Evolutionary conservation across 2,888 invertebrate genomes (phyloP).

Genomic region (Drosophila melanosoma): DNA sequence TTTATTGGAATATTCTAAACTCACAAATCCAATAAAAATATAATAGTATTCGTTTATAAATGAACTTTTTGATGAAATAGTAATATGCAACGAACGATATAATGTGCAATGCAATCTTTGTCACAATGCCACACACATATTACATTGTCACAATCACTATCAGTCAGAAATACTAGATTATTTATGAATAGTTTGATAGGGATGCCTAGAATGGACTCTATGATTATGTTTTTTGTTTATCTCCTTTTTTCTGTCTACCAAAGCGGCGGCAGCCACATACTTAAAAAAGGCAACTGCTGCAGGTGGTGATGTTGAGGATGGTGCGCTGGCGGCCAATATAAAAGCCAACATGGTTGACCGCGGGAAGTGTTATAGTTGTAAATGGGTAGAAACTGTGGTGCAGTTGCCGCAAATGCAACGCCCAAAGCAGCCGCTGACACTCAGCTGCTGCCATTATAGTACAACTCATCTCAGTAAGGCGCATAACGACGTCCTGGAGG

Average conservation of each 20-base stretch:
- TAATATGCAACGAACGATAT: conserved; percentile 25
- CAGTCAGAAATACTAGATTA: conserved; percentile 54
- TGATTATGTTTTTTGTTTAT: conserved; percentile 26
- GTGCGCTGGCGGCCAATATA: conserved; percentile 57
- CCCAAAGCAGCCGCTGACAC: conserved; percentile 45
- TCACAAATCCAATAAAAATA: conserved; percentile 45
- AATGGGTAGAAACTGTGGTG: conserved; percentile 37
- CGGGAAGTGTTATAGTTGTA: conserved; percentile 32
- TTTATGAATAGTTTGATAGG: conserved; percentile 36
- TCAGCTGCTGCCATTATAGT: conserved; percentile 75
- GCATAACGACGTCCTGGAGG: conserved; percentile 94
- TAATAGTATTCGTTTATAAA: conserved; percentile 37
- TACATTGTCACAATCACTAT: conserved; percentile 40
- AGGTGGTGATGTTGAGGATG: conserved; percentile 25
- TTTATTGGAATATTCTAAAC: conserved; percentile 50
- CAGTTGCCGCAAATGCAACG: conserved; percentile 45
- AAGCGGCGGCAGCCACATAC: conserved; percentile 52
- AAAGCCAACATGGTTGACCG: conserved; percentile 49
- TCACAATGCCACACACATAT: conserved; percentile 11
- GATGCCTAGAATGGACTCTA: conserved; percentile 44
- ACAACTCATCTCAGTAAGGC: conserved; percentile 89
- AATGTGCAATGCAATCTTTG: conserved; percentile 12
- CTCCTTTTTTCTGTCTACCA: conserved; percentile 49
- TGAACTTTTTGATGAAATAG: conserved; percentile 49
- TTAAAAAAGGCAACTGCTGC: conserved; percentile 55